Percentiles rank a stretch among this genome's conserved stretches.
Evolutionary conservation across 2,797 vertebrate species (phyloP).

Genomic region (Denticeps clupeoides): DNA sequence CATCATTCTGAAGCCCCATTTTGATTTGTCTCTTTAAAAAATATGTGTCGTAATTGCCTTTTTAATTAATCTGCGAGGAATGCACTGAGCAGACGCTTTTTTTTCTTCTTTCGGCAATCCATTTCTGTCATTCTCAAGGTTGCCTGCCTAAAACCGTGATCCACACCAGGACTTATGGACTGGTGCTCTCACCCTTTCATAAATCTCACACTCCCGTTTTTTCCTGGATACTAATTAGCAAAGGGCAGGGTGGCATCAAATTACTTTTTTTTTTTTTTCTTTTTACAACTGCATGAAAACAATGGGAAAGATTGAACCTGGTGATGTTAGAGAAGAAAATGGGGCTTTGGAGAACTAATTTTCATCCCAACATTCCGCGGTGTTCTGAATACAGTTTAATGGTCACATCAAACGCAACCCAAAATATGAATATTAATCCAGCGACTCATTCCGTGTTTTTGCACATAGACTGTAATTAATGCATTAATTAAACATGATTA

Average conservation of each 20-base stretch:
- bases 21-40: slow-evolving; percentile 51
- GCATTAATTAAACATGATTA: too few relatives aligned
- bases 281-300: slow-evolving; percentile 46
- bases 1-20: slow-evolving; percentile 40
- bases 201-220: slow-evolving; percentile 49
- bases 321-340: slow-evolving; percentile 4
- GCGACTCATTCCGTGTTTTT: too few relatives aligned
- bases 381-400: too few relatives aligned
- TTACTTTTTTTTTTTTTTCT: slow-evolving; percentile 46
- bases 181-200: slow-evolving; percentile 53
- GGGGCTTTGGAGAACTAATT: not conserved
- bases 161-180: slow-evolving; percentile 58
- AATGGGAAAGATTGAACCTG: slow-evolving; percentile 36
- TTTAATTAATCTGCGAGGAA: slow-evolving; percentile 57
- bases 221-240: slow-evolving; percentile 56
- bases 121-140: slow-evolving; percentile 58
- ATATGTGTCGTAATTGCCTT: slow-evolving; percentile 48
- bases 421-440: too few relatives aligned
- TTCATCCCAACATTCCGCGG: too few relatives aligned
- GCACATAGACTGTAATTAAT: too few relatives aligned
- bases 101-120: slow-evolving; percentile 38
- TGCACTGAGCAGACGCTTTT: slow-evolving; percentile 52
- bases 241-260: slow-evolving; percentile 52
- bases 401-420: too few relatives aligned
- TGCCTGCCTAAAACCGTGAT: slow-evolving; percentile 55